Conservation (phyloP, 2,888 invertebrate genomes). For the Junonia oenone region DNA sequence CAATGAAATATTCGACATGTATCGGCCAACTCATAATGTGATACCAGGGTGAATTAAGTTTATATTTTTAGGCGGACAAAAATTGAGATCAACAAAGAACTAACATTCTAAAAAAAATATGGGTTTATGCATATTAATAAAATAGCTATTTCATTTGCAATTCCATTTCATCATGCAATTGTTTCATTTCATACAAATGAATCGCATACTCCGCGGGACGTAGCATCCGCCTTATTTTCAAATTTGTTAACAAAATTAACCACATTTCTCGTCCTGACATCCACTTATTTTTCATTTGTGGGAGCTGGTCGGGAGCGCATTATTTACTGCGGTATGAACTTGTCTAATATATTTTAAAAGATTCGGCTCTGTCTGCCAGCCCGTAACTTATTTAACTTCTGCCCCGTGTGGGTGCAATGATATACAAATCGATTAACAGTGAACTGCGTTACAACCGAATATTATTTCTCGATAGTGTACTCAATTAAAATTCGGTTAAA, state of each 20-base stretch:
- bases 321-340: conserved; percentile 16
- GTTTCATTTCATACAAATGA: background rate
- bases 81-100: too few relatives aligned
- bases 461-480: too few relatives aligned
- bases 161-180: background rate
- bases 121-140: too few relatives aligned
- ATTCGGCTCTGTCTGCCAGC: conserved; percentile 12
- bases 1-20: too few relatives aligned
- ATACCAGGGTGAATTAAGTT: too few relatives aligned
- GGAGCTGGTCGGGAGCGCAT: background rate
- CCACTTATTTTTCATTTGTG: conserved; percentile 16
- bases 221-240: background rate
- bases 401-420: background rate
- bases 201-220: background rate
- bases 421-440: background rate
- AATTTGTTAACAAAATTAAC: conserved; percentile 1
- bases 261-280: background rate
- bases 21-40: too few relatives aligned
- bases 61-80: too few relatives aligned
- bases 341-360: conserved; percentile 19
- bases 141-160: background rate
- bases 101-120: too few relatives aligned
- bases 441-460: background rate
- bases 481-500: too few relatives aligned
- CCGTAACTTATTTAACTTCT: conserved; percentile 5